These are phyloP conservation scores for Andrena chrysosceles DNA, from an alignment of 2,888 invertebrate genomes.

Conservation along the genomic window DNA sequence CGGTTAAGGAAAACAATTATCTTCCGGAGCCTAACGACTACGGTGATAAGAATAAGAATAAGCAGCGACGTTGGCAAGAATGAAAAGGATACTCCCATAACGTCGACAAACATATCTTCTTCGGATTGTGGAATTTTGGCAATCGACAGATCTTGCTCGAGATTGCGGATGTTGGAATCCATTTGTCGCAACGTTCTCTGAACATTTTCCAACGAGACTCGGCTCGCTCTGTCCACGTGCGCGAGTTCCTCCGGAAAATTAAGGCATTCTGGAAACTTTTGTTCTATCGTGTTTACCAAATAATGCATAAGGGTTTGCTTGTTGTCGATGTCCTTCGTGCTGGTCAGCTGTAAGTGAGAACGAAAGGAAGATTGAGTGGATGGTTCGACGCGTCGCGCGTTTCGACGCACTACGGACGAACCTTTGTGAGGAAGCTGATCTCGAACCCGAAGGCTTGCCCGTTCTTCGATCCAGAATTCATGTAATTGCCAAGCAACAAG, in stretches of 20 bases:
- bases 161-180: constrained; percentile 93
- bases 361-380: not conserved
- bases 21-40: not conserved
- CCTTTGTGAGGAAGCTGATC: constrained; percentile 97
- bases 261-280: constrained; percentile 94
- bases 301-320: constrained; percentile 97
- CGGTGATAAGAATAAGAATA: not conserved
- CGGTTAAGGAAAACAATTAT: constrained; percentile 66
- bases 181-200: constrained; percentile 93
- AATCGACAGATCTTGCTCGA: constrained; percentile 96
- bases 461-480: constrained; percentile 98
- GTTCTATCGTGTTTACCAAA: constrained; percentile 94
- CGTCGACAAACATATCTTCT: constrained; percentile 93
- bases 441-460: constrained; percentile 98
- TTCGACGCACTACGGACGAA: constrained; percentile 80
- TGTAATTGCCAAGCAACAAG: constrained; percentile 96
- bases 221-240: constrained; percentile 95
- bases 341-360: constrained; percentile 87
- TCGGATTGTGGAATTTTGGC: constrained; percentile 92
- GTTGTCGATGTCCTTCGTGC: constrained; percentile 97
- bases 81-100: constrained; percentile 92
- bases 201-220: constrained; percentile 93
- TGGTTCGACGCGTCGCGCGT: too few relatives aligned
- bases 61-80: not conserved
- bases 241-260: constrained; percentile 95